Evolutionary conservation across 2,797 vertebrate species (phyloP), one percentile per base, ranked within the genome.

Genomic region (Tenualosa thibaudeaui): DNA sequence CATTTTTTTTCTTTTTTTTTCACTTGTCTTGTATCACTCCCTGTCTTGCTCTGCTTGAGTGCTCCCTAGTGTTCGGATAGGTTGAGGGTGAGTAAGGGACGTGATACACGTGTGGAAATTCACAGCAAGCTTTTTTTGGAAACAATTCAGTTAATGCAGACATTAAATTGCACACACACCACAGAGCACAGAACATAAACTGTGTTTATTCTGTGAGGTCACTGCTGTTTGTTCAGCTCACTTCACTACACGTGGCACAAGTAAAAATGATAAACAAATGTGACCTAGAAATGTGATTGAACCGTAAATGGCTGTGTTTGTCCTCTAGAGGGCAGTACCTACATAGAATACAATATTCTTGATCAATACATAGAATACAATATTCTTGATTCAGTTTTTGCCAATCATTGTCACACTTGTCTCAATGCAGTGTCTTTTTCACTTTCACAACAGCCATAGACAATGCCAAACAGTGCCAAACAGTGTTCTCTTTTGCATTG

Each of bases 241-340:
- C 71, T 19, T 78, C 15, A 78, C 40, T 15, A 78, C 71, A 78
- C 71, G 43, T 46, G 40, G 71, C 40, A 22, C 40, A 78, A 22
- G 6, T 46, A 46, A 78, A 5, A 78, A 78, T 78, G 19, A 78
- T 46, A 46, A 78, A 78, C 71, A 78, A 22, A 46, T n/a, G 71
- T 78, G 37, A 78, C 71, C 40, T 46, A 78, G 7, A 78, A 78
- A 78, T 24, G 40, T 78, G 71, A 40, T 19, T 24, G 58, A 0
- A 10, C 17, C 19, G 26, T 9, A 78, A 19, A 46, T 78, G 19
- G 17, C 71, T 1, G 13, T 37, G 68, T 65, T 13, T 24, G 46
- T 13, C 24, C n/a, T 31, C 62, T 84, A 84, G 83, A 37, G 83
- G 83, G 83, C 83, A 84, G 62, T 71, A 40, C 6, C 24, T 68